Percentiles rank a stretch among this genome's conserved stretches.
These are phyloP conservation scores for Eulimnadia texana DNA, from an alignment of 1,140 invertebrate genomes.

Conservation along the genomic window DNA sequence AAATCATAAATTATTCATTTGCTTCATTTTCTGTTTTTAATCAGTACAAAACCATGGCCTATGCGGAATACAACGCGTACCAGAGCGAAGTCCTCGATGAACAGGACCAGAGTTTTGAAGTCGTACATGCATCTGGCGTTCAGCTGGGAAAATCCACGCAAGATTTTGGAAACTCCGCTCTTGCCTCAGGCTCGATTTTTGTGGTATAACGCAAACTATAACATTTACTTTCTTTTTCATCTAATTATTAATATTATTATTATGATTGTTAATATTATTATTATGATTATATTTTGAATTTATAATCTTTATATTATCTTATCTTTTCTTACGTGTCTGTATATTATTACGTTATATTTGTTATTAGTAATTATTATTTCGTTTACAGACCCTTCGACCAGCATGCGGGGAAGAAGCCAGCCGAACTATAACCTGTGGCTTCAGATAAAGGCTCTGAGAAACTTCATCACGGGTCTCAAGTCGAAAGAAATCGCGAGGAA, in stretches of 20 bases:
- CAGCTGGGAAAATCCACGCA: constrained; percentile 5
- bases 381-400: constrained; percentile 1
- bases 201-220: too few relatives aligned
- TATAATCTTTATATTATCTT: too few relatives aligned
- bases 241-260: too few relatives aligned
- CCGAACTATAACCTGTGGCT: constrained; percentile 5
- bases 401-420: constrained; percentile 7
- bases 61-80: constrained; percentile 9
- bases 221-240: too few relatives aligned
- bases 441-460: background rate
- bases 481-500: constrained; percentile 1
- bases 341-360: too few relatives aligned
- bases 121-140: constrained; percentile 1
- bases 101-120: background rate
- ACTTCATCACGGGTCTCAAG: constrained; percentile 1
- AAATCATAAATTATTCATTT: background rate
- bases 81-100: background rate
- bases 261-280: too few relatives aligned
- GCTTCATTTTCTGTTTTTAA: background rate
- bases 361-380: too few relatives aligned
- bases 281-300: too few relatives aligned
- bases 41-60: background rate
- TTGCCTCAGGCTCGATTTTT: too few relatives aligned
- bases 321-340: too few relatives aligned
- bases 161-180: constrained; percentile 7